Conservation (phyloP, 2,888 invertebrate species). For the Netelia melanura region DNA sequence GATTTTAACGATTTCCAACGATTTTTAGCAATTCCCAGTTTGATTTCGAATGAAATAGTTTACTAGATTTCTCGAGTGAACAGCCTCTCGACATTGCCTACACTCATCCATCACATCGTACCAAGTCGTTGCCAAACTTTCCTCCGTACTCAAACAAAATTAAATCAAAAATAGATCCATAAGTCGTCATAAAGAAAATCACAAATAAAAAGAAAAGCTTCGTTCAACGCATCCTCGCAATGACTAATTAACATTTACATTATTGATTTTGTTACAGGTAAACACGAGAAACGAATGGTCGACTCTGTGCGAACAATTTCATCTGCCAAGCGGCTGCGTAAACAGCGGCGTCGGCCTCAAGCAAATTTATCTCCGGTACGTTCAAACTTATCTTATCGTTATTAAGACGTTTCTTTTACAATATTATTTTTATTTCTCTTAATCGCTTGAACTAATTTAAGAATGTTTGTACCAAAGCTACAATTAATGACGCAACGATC, state of each 20-base stretch:
- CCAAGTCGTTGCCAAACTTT: slow-evolving; percentile 12
- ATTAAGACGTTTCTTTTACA: background rate
- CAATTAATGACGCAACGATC: no score
- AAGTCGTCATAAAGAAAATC: no score
- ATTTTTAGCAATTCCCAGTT: no score
- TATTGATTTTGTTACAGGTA: slow-evolving; percentile 87
- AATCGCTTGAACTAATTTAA: no score
- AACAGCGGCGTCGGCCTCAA: slow-evolving; percentile 95
- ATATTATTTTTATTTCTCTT: no score
- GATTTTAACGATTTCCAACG: no score
- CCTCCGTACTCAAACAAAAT: background rate
- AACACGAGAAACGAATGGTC: slow-evolving; percentile 96
- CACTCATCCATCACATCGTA: slow-evolving; percentile 69
- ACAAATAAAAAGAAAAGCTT: background rate
- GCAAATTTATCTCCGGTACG: slow-evolving; percentile 92
- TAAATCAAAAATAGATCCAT: background rate
- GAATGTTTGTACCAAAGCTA: no score
- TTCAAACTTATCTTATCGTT: slow-evolving; percentile 53
- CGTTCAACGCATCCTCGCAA: background rate
- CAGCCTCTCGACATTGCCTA: no score
- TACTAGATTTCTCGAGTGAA: no score
- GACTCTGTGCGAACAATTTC: slow-evolving; percentile 90
- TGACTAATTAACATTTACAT: background rate
- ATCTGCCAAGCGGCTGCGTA: slow-evolving; percentile 93
- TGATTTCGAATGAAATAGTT: no score